A percentile compares a stretch with the other conserved stretches of the same genome.
Evolutionary conservation across 2,797 vertebrate species (phyloP).

Genomic region (Psittacula echo): DNA sequence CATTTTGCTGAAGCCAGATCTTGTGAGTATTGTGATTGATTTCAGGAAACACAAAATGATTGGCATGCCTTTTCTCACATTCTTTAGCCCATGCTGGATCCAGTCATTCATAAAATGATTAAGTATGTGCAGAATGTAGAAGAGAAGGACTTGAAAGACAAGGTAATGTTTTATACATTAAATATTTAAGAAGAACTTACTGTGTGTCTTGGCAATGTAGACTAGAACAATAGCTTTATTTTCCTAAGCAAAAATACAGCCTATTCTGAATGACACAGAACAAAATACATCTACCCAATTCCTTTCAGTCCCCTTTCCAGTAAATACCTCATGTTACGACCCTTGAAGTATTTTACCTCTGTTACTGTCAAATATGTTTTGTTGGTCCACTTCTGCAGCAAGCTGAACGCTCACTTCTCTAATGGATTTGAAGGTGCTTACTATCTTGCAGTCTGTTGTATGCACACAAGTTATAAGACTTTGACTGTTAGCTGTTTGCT

Average conservation of each 20-base stretch:
- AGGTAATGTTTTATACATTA: slow-evolving; percentile 80
- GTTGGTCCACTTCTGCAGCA: neutral
- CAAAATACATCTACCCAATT: neutral
- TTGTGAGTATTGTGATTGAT: neutral
- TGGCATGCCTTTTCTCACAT: slow-evolving; percentile 13
- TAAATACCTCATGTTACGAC: neutral
- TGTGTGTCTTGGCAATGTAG: neutral
- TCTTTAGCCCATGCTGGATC: slow-evolving; percentile 95
- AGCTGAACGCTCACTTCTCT: neutral
- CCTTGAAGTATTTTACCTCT: neutral
- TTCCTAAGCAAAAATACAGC: neutral
- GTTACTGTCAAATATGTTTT: neutral
- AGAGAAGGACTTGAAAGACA: slow-evolving; percentile 99
- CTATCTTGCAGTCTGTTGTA: neutral
- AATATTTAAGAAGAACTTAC: neutral
- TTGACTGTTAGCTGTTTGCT: neutral
- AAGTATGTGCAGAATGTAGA: slow-evolving; percentile 97
- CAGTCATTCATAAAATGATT: slow-evolving; percentile 97
- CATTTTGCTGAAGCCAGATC: neutral
- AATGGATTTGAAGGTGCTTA: neutral
- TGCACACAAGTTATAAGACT: neutral
- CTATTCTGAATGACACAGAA: neutral
- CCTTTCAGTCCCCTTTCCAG: neutral
- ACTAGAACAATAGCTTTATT: neutral
- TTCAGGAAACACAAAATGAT: slow-evolving; percentile 21